Evolutionary conservation across 2,113 vertebrate species (phyloP), one percentile per base, ranked within the genome.

Genomic region (Suricata suricatta): DNA sequence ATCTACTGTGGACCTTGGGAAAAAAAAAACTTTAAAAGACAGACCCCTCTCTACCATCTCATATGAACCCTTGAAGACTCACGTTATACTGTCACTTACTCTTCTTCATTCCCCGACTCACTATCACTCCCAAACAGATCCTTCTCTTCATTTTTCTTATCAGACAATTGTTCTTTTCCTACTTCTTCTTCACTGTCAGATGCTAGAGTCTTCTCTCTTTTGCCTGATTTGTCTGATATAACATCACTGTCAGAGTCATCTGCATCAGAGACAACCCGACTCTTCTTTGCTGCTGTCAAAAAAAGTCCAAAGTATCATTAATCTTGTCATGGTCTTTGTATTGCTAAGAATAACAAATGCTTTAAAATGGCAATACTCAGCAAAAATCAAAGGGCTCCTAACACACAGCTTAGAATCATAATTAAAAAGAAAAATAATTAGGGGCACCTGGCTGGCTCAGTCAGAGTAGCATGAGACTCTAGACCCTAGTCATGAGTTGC

Each of bases 51-150:
- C 7, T 29, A 38, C 14, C 27, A 41, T 31, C 16, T 69, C 77
- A 5, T 3, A 68, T 44, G 44, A 96, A 81, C 5, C 50, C 69
- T 25, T 85, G 50, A 68, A 64, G 96, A 97, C 31, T 89, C 0
- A 52, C 1, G 3, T 76, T 44, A 95, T 29, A 79, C 17, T 92
- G 3, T 69, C 92, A 99, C 99, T 99, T 98, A 99, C 99, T 99
- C 99, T 98, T 99, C 99, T 50, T 99, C 99, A 93, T 99, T 99
- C 21, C 99, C 99, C 0, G 99, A 99, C 31, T 99, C 99, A 90
- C 99, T 99, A 96, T 99, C 99, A 88, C 99, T 99, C 79, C 99
- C 99, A 85, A 99, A 99, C 17, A 99, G 98, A 86, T 99, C 99
- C 91, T 99, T 99, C 97, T 99, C 99, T 74, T 99, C 99, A 94